A percentile compares a stretch with the other conserved stretches of the same genome.
phyloP scores from a whole-genome alignment of 2,797 vertebrate genomes.

The Denticeps clupeoides region DNA sequence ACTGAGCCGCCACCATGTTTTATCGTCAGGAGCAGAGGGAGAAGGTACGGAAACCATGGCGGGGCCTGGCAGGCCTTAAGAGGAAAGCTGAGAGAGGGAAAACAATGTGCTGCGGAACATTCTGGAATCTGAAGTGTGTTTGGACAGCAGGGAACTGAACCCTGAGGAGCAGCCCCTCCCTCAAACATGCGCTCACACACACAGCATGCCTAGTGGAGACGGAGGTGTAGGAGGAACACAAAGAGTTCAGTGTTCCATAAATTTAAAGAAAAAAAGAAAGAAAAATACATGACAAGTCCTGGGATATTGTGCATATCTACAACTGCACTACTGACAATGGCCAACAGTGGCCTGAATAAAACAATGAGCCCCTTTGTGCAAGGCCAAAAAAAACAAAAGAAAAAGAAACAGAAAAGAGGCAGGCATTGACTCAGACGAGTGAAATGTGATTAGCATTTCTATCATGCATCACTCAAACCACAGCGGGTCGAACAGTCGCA shows the following conservation, averaged over 20 bases:
- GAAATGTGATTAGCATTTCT: constrained; percentile 38
- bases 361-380: constrained; percentile 51
- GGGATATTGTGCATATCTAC: too few relatives aligned
- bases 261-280: too few relatives aligned
- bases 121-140: constrained; percentile 36
- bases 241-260: constrained; percentile 17
- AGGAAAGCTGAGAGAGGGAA: constrained; percentile 29
- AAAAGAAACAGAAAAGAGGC: constrained; percentile 36
- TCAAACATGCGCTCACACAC: constrained; percentile 7
- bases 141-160: constrained; percentile 28
- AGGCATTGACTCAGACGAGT: constrained; percentile 50
- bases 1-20: constrained; percentile 42
- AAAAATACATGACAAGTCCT: too few relatives aligned
- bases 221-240: constrained; percentile 12
- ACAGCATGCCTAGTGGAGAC: background rate
- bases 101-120: constrained; percentile 48
- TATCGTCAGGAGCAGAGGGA: constrained; percentile 31
- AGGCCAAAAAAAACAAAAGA: constrained; percentile 47
- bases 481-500: constrained; percentile 20
- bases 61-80: background rate
- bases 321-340: constrained; percentile 37
- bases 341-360: constrained; percentile 36
- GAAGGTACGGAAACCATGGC: background rate
- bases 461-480: too few relatives aligned
- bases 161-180: constrained; percentile 7